Conservation (phyloP, 1,140 invertebrate genomes). For the Rhagoletis zephyria region DNA sequence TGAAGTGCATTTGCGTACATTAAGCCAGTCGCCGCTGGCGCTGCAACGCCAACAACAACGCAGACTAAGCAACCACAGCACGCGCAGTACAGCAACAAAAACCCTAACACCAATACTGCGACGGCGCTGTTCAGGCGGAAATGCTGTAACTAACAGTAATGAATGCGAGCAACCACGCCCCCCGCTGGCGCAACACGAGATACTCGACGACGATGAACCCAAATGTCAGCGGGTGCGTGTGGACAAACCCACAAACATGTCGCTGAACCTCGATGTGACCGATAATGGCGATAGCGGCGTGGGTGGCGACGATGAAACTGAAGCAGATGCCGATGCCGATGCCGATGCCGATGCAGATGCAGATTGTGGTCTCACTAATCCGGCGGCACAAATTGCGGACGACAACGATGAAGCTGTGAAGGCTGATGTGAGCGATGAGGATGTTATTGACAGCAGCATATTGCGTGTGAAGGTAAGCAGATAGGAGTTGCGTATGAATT, state of each 20-base stretch:
- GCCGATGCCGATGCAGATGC: no score
- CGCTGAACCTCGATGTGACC: background rate
- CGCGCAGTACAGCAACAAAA: constrained; percentile 57
- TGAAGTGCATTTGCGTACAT: constrained; percentile 67
- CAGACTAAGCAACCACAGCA: constrained; percentile 53
- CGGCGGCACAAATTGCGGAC: constrained; percentile 63
- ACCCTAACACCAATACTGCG: constrained; percentile 13
- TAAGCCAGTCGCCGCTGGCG: constrained; percentile 65
- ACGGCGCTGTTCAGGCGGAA: constrained; percentile 57
- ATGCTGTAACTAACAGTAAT: constrained; percentile 10
- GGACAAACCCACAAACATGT: background rate
- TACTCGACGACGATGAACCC: constrained; percentile 54
- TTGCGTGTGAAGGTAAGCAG: constrained; percentile 25
- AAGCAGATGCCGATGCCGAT: constrained; percentile 32
- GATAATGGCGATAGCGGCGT: constrained; percentile 15
- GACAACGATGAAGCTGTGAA: background rate
- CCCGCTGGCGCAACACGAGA: constrained; percentile 5
- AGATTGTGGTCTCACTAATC: constrained; percentile 63
- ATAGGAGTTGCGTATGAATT: background rate
- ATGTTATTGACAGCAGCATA: constrained; percentile 49
- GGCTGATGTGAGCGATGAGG: background rate
- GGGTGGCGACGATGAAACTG: constrained; percentile 42
- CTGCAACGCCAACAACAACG: constrained; percentile 39
- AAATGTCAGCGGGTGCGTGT: background rate
- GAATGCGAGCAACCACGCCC: constrained; percentile 5